These are phyloP conservation scores for Lepilemur ruficaudatus DNA, from an alignment of 2,797 vertebrate genomes.

Conservation along the genomic window DNA sequence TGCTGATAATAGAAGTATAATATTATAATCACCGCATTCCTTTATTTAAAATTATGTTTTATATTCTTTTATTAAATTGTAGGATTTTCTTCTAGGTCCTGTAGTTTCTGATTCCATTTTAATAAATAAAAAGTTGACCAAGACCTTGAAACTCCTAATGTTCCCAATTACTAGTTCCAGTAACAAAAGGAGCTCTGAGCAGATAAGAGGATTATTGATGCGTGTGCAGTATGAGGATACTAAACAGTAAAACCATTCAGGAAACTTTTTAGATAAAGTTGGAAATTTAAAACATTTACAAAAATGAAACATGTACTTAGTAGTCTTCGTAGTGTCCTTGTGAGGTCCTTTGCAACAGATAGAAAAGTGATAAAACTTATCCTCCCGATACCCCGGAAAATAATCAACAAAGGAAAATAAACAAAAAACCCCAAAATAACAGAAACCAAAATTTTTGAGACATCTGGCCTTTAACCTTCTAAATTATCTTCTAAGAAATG, in stretches of 20 bases:
- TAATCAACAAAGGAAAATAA: neutral
- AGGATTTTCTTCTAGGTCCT: slow-evolving; percentile 18
- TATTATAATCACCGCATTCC: neutral
- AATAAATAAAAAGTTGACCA: slow-evolving; percentile 35
- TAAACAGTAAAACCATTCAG: neutral
- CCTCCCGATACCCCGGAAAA: neutral
- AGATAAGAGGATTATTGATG: neutral
- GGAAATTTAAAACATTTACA: neutral
- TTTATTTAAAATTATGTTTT: slow-evolving; percentile 26
- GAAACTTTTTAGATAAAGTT: slow-evolving; percentile 13
- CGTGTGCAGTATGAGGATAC: neutral
- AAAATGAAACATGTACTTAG: neutral
- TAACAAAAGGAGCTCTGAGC: neutral
- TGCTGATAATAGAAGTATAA: neutral
- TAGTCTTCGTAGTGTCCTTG: neutral
- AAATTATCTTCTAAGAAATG: neutral
- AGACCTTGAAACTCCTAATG: neutral
- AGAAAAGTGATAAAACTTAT: neutral
- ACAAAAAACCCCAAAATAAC: neutral
- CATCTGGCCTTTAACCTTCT: neutral
- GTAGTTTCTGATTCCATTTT: neutral
- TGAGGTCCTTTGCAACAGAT: neutral
- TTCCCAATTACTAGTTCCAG: neutral
- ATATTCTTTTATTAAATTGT: neutral
- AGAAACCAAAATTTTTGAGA: neutral